Conservation (phyloP, 2,113 vertebrate species). For the Microcebus tavaratra region DNA sequence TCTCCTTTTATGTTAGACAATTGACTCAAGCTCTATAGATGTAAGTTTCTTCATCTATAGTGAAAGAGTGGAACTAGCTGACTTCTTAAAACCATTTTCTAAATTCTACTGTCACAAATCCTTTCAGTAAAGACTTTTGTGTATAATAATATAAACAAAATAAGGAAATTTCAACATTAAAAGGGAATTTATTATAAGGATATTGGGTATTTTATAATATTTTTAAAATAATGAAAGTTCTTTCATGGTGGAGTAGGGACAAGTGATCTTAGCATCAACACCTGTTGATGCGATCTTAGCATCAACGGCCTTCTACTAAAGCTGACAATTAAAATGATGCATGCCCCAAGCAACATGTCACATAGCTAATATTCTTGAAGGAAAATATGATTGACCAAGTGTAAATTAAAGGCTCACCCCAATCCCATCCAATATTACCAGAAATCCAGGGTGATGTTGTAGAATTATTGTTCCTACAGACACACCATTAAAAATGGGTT, state of each 20-base stretch:
- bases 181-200: not conserved
- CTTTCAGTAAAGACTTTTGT: not conserved
- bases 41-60: not conserved
- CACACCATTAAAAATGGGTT: not conserved
- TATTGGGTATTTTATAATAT: not conserved
- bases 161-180: not conserved
- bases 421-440: not conserved
- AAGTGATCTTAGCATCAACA: not conserved
- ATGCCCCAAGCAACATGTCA: not conserved
- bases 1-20: not conserved
- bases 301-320: not conserved
- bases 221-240: not conserved
- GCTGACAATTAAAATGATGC: not conserved
- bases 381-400: not conserved
- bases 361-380: not conserved
- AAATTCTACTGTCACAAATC: not conserved
- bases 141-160: not conserved
- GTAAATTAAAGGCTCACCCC: too few species aligned
- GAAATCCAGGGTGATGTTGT: not conserved
- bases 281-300: not conserved
- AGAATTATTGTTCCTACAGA: not conserved
- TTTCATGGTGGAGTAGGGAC: not conserved
- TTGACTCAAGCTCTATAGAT: not conserved
- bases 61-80: not conserved
- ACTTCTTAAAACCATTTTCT: not conserved